phyloP scores from a whole-genome alignment of 2,888 invertebrate species.

The Agonum fuliginosum region DNA sequence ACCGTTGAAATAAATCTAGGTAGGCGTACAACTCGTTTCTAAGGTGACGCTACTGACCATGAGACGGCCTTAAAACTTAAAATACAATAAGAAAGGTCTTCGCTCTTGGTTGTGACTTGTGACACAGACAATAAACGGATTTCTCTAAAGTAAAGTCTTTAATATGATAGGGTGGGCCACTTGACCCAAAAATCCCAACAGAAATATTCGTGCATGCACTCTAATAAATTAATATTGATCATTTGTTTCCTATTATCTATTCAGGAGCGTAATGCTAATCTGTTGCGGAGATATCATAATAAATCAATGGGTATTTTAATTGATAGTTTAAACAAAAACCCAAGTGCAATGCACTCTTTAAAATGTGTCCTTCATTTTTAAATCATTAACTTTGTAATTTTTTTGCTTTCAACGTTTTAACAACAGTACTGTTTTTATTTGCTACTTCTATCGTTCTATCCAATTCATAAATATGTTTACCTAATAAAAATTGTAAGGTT shows the following conservation, averaged over 20 bases:
- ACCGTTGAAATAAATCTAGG: conserved; percentile 20
- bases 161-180: neutral
- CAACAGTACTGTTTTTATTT: too few species aligned
- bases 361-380: conserved; percentile 8
- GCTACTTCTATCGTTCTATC: too few species aligned
- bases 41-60: conserved; percentile 41
- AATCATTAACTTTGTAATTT: neutral
- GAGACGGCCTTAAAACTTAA: conserved; percentile 52
- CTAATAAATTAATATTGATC: conserved; percentile 10
- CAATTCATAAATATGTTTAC: too few species aligned
- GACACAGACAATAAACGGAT: conserved; percentile 35
- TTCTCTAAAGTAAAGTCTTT: neutral
- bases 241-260: conserved; percentile 3
- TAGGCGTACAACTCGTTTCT: conserved; percentile 15
- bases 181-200: conserved; percentile 11
- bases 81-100: conserved; percentile 56
- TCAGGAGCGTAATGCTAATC: conserved; percentile 19
- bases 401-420: neutral
- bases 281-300: neutral
- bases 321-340: conserved; percentile 19
- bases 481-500: too few species aligned
- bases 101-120: too few species aligned
- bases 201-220: neutral
- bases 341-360: conserved; percentile 18
- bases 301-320: conserved; percentile 23